Conservation (phyloP, 2,113 vertebrate species). For the Lampris incognitus region DNA sequence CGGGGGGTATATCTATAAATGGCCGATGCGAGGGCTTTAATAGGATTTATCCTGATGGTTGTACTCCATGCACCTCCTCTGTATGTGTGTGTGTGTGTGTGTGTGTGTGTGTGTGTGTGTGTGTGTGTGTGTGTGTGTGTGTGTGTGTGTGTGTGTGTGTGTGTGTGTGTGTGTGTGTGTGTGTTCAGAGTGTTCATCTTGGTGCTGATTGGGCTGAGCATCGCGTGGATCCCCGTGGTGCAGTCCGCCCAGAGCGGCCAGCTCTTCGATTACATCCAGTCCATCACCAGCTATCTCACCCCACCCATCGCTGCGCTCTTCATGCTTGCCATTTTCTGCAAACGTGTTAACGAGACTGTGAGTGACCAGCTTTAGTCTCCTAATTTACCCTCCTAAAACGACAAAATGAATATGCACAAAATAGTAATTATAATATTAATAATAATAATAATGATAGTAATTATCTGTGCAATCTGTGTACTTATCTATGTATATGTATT, state of each 20-base stretch:
- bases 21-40: too few species aligned
- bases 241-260: slow-evolving; percentile 92
- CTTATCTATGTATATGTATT: too few species aligned
- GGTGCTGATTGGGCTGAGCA: slow-evolving; percentile 89
- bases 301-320: slow-evolving; percentile 94
- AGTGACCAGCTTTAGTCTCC: slow-evolving; percentile 40
- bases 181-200: slow-evolving; percentile 90
- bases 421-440: too few species aligned
- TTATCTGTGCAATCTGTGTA: too few species aligned
- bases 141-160: background rate
- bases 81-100: background rate
- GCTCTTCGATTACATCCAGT: slow-evolving; percentile 96
- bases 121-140: background rate
- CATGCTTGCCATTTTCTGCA: slow-evolving; percentile 91
- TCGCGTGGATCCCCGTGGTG: slow-evolving; percentile 96
- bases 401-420: too few species aligned
- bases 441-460: too few species aligned
- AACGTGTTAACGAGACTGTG: slow-evolving; percentile 90
- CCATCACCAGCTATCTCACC: slow-evolving; percentile 92
- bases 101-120: slow-evolving; percentile 40
- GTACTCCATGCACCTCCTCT: too few species aligned
- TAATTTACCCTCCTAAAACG: background rate
- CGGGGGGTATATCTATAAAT: background rate
- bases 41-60: too few species aligned
- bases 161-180: slow-evolving; percentile 17